Evolutionary conservation across 2,888 invertebrate genomes (phyloP).

Genomic region (Eremobia ochroleuca): DNA sequence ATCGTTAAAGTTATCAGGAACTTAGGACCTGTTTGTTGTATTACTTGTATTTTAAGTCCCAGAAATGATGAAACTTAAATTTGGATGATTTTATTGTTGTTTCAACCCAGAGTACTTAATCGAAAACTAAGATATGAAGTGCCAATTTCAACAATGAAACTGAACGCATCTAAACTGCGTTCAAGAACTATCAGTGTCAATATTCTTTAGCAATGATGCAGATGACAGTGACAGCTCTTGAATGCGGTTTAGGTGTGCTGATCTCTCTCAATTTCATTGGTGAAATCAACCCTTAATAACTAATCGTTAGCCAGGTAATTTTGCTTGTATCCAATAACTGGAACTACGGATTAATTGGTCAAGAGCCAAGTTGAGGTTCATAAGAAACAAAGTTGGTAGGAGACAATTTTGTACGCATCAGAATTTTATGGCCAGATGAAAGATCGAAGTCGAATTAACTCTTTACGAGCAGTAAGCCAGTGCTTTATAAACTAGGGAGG

Average conservation of each 20-base stretch:
- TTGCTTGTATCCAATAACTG: background rate
- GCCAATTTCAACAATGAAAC: background rate
- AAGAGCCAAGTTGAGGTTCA: background rate
- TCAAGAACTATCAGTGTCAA: background rate
- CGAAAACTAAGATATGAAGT: background rate
- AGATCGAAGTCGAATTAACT: slow-evolving; percentile 42
- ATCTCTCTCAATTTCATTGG: background rate
- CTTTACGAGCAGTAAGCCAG: slow-evolving; percentile 31
- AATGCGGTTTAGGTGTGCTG: background rate
- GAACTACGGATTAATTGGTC: background rate
- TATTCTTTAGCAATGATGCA: background rate
- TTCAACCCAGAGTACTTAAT: background rate
- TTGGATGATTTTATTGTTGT: background rate
- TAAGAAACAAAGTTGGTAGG: slow-evolving; percentile 24
- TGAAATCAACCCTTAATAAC: background rate
- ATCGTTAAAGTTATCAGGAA: slow-evolving; percentile 25
- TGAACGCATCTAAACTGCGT: background rate
- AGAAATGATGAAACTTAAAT: background rate
- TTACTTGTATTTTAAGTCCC: background rate
- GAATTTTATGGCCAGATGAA: slow-evolving; percentile 37
- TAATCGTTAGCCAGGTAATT: background rate
- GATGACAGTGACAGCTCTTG: background rate
- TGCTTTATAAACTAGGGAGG: slow-evolving; percentile 37
- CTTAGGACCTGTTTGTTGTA: background rate
- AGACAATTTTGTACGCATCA: slow-evolving; percentile 41